Conservation (phyloP, 2,888 invertebrate genomes). For the Calliphora vomitoria region DNA sequence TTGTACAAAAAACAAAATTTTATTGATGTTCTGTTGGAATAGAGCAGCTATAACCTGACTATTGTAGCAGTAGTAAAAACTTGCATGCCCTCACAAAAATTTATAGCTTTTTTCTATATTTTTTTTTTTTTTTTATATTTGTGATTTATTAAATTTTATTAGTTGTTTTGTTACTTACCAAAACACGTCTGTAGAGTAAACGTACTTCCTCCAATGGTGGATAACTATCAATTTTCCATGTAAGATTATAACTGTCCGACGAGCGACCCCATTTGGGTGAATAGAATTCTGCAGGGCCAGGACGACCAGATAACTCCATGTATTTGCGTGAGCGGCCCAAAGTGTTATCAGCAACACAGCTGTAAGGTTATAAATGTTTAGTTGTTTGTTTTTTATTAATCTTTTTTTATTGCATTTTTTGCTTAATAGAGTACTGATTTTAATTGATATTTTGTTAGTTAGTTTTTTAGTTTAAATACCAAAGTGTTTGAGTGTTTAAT, state of each 20-base stretch:
- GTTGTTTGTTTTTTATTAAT: background rate
- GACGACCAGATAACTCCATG: constrained; percentile 90
- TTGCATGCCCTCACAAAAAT: constrained; percentile 20
- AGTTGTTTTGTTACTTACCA: constrained; percentile 85
- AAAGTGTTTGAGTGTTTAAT: too few relatives aligned
- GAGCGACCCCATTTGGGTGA: constrained; percentile 88
- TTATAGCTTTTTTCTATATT: background rate
- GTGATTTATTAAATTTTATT: constrained; percentile 38
- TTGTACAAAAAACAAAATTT: constrained; percentile 22
- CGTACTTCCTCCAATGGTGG: constrained; percentile 89
- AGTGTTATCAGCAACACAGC: constrained; percentile 89
- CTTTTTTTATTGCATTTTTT: background rate
- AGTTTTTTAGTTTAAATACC: background rate
- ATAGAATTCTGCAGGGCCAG: constrained; percentile 89
- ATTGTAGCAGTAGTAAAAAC: constrained; percentile 5
- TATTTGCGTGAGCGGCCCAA: constrained; percentile 89
- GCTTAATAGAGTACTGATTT: constrained; percentile 73
- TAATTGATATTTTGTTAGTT: constrained; percentile 75
- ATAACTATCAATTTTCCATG: constrained; percentile 90
- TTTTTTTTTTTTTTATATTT: background rate
- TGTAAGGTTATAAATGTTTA: constrained; percentile 76
- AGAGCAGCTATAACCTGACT: constrained; percentile 13
- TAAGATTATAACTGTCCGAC: constrained; percentile 87
- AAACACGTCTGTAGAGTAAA: constrained; percentile 88
- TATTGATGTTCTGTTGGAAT: constrained; percentile 21